These are phyloP conservation scores for Setipinna tenuifilis DNA, from an alignment of 2,797 vertebrate species.

Conservation along the genomic window DNA sequence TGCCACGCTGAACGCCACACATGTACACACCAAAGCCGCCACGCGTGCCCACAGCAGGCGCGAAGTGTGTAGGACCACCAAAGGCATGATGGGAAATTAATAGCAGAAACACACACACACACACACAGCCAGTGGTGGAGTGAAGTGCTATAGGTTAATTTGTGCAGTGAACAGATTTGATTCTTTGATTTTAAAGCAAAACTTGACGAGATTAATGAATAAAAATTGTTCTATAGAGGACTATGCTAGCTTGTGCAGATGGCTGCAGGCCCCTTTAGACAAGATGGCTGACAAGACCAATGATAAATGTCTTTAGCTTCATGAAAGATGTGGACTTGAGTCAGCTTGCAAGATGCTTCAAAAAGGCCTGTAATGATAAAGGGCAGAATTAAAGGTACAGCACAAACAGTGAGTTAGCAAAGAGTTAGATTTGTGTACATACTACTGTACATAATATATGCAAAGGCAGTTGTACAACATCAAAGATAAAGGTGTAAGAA, in stretches of 20 bases:
- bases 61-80: conserved; percentile 64
- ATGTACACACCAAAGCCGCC: conserved; percentile 78
- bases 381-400: not conserved
- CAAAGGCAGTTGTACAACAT: not conserved
- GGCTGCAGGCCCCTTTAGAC: not conserved
- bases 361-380: not conserved
- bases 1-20: conserved; percentile 80
- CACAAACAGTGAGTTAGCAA: not conserved
- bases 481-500: not conserved
- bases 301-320: not conserved
- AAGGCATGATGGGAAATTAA: conserved; percentile 66
- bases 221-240: not conserved
- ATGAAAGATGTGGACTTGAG: not conserved
- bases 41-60: conserved; percentile 78
- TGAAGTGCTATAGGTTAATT: not conserved
- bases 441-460: too few species aligned
- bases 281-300: not conserved
- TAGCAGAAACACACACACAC: not conserved
- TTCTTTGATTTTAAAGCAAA: not conserved
- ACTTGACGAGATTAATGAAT: not conserved
- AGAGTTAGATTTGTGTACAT: too few species aligned
- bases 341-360: not conserved
- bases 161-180: not conserved
- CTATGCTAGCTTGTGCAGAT: not conserved
- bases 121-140: not conserved